These are phyloP conservation scores for Arothron firmamentum DNA, from an alignment of 2,113 vertebrate genomes.

Conservation along the genomic window DNA sequence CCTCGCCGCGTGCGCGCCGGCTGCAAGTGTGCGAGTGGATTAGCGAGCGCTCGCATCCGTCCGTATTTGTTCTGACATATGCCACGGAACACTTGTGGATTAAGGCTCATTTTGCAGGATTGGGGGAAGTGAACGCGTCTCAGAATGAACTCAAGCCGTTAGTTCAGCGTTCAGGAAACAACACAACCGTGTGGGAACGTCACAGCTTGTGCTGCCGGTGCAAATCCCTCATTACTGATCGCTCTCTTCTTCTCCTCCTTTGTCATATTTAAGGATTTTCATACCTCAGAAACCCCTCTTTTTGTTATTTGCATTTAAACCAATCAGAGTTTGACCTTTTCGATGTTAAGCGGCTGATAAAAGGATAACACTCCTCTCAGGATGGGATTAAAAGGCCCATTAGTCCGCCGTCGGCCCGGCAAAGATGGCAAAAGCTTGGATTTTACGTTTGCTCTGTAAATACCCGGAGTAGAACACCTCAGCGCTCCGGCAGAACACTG, in stretches of 20 bases:
- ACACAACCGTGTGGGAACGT: too few species aligned
- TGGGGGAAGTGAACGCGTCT: background rate
- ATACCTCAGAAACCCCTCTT: conserved; percentile 49
- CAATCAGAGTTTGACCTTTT: conserved; percentile 51
- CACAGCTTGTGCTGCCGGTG: too few species aligned
- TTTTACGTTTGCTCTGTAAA: conserved; percentile 38
- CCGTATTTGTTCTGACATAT: conserved; percentile 6
- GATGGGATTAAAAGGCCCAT: conserved; percentile 53
- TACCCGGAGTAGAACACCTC: too few species aligned
- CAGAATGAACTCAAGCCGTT: too few species aligned
- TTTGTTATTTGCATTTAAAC: conserved; percentile 39
- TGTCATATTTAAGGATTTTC: conserved; percentile 36
- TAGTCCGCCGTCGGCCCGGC: conserved; percentile 60
- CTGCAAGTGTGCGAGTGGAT: background rate
- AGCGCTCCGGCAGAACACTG: too few species aligned
- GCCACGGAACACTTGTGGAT: background rate
- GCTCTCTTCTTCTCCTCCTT: conserved; percentile 6
- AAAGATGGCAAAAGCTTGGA: conserved; percentile 57
- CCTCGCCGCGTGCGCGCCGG: background rate
- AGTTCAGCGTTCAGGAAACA: too few species aligned
- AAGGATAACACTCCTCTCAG: conserved; percentile 52
- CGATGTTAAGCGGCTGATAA: conserved; percentile 41
- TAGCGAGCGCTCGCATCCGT: conserved; percentile 11
- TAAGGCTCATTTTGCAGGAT: conserved; percentile 2
- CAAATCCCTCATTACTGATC: background rate